phyloP scores from a whole-genome alignment of 1,140 invertebrate species.

The Pissodes strobi region DNA sequence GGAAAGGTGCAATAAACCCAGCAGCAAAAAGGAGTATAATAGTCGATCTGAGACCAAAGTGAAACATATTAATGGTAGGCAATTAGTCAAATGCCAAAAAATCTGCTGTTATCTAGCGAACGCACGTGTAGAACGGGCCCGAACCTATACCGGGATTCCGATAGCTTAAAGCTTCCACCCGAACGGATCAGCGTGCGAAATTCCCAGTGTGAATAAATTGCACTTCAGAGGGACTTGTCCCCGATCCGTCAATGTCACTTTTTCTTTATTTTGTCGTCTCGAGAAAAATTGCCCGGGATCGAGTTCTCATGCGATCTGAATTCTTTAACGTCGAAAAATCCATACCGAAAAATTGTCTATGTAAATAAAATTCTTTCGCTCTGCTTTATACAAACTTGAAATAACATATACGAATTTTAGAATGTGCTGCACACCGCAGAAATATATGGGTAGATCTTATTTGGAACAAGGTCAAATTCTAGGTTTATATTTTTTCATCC shows the following conservation, averaged over 20 bases:
- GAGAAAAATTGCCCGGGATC: slow-evolving; percentile 35
- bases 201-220: slow-evolving; percentile 37
- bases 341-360: slow-evolving; percentile 30
- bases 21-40: slow-evolving; percentile 36
- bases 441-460: too few species aligned
- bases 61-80: slow-evolving; percentile 50
- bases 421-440: too few species aligned
- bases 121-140: slow-evolving; percentile 40
- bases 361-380: slow-evolving; percentile 27
- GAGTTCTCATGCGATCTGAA: slow-evolving; percentile 37
- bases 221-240: slow-evolving; percentile 37
- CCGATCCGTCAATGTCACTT: slow-evolving; percentile 39
- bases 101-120: slow-evolving; percentile 43
- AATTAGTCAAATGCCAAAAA: slow-evolving; percentile 51
- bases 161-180: slow-evolving; percentile 29
- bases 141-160: slow-evolving; percentile 28
- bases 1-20: slow-evolving; percentile 32
- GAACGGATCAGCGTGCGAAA: slow-evolving; percentile 36
- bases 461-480: too few species aligned
- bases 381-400: not conserved
- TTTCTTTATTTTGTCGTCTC: slow-evolving; percentile 37
- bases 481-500: too few species aligned
- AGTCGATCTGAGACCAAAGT: slow-evolving; percentile 38
- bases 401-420: too few species aligned
- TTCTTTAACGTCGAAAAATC: slow-evolving; percentile 36